These are phyloP conservation scores for Sinonovacula constricta DNA, from an alignment of 1,140 invertebrate species.

Conservation along the genomic window DNA sequence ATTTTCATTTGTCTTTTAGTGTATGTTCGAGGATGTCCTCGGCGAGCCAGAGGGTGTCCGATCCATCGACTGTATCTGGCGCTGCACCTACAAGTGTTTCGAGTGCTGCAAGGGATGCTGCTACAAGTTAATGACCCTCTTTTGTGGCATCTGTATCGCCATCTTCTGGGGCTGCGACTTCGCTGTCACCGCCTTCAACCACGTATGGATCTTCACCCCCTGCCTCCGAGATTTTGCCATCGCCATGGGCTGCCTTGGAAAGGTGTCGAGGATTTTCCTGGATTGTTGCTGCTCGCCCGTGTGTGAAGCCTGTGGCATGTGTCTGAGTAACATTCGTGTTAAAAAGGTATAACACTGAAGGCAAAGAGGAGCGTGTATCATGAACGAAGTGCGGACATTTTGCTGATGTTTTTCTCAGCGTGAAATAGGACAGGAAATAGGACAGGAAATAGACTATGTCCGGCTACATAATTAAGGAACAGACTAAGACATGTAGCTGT, in stretches of 20 bases:
- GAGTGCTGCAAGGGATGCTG: constrained; percentile 84
- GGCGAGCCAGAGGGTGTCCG: constrained; percentile 87
- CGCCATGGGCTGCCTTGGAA: constrained; percentile 82
- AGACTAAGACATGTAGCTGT: too few relatives aligned
- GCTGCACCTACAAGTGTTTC: constrained; percentile 85
- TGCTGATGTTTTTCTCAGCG: too few relatives aligned
- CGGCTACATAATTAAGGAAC: too few relatives aligned
- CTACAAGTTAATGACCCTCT: constrained; percentile 85
- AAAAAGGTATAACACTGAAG: neutral
- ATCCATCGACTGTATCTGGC: constrained; percentile 87
- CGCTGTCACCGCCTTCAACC: constrained; percentile 84
- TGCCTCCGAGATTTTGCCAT: constrained; percentile 77
- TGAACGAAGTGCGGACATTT: too few relatives aligned
- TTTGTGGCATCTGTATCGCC: constrained; percentile 85
- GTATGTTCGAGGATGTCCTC: constrained; percentile 85
- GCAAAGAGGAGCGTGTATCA: too few relatives aligned
- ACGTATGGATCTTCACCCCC: constrained; percentile 77
- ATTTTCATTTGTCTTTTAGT: too few relatives aligned
- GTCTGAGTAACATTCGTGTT: constrained; percentile 82
- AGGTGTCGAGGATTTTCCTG: constrained; percentile 81
- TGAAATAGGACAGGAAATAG: too few relatives aligned
- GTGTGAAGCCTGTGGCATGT: constrained; percentile 82
- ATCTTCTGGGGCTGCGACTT: constrained; percentile 85
- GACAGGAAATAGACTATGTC: too few relatives aligned
- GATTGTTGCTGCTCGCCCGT: constrained; percentile 83